These are phyloP conservation scores for Eupsilia transversa DNA, from an alignment of 2,888 invertebrate genomes.

Conservation along the genomic window DNA sequence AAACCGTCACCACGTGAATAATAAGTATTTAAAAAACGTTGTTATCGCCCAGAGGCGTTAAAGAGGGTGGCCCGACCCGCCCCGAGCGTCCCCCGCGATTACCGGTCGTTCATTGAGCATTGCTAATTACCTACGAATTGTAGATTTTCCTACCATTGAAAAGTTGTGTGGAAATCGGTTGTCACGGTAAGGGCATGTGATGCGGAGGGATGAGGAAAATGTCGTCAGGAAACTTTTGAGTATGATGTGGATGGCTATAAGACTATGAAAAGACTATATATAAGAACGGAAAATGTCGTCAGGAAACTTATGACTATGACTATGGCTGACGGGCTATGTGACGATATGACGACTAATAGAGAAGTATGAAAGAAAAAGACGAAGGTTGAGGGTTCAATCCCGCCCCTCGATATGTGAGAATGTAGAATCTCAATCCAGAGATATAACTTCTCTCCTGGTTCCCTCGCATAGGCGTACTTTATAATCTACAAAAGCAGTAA, in stretches of 20 bases:
- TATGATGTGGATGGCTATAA: background rate
- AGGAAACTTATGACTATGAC: no score
- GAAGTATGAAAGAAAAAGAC: background rate
- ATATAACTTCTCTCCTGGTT: no score
- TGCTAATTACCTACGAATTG: slow-evolving; percentile 72
- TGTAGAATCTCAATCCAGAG: no score
- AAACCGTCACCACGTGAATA: slow-evolving; percentile 24
- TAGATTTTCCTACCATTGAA: slow-evolving; percentile 3
- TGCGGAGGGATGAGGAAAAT: background rate
- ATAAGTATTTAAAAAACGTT: slow-evolving; percentile 45
- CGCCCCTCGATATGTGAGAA: no score
- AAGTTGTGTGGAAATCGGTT: background rate
- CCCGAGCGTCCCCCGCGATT: slow-evolving; percentile 67
- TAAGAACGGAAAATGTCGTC: no score
- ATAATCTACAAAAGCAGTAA: no score
- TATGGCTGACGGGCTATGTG: no score
- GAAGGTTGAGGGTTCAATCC: no score
- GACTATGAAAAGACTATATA: no score
- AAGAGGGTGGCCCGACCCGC: slow-evolving; percentile 65
- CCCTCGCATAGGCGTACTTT: no score
- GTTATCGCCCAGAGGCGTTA: slow-evolving; percentile 66
- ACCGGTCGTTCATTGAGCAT: slow-evolving; percentile 73
- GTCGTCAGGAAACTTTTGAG: background rate
- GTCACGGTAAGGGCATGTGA: background rate
- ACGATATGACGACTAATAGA: background rate